phyloP scores from a whole-genome alignment of 1,140 invertebrate species.

The Diuraphis noxia region DNA sequence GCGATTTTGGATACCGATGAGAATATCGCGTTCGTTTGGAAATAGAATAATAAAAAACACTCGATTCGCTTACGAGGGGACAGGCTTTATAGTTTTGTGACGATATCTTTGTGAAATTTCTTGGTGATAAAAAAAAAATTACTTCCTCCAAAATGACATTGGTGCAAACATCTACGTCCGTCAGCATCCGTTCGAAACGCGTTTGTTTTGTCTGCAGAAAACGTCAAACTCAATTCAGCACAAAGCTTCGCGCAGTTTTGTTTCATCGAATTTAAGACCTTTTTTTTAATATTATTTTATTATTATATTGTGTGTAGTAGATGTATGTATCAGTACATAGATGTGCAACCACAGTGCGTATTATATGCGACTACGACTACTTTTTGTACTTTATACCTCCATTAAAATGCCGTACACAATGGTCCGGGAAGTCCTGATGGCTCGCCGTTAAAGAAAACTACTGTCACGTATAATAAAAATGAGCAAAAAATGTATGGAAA shows the following conservation, averaged over 20 bases:
- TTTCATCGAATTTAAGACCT: neutral
- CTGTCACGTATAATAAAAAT: conserved; percentile 16
- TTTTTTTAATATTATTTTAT: conserved; percentile 16
- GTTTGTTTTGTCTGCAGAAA: neutral
- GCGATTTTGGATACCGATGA: neutral
- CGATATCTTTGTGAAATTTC: neutral
- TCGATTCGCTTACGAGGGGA: neutral
- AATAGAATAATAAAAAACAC: neutral
- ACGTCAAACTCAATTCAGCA: neutral
- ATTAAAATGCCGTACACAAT: conserved; percentile 18
- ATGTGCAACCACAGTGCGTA: too few relatives aligned
- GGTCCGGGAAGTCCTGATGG: neutral
- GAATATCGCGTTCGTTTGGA: neutral
- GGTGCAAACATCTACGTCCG: neutral
- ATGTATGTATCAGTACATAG: neutral
- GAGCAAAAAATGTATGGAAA: neutral
- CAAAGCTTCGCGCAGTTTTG: neutral
- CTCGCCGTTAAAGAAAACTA: neutral
- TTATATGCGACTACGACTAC: neutral
- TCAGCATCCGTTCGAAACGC: neutral
- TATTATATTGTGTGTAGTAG: neutral
- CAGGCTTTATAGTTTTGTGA: neutral
- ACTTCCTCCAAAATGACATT: neutral
- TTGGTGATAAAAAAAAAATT: neutral
- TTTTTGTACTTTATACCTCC: conserved; percentile 7